phyloP scores from a whole-genome alignment of 2,113 vertebrate species.

The Willisornis vidua region DNA sequence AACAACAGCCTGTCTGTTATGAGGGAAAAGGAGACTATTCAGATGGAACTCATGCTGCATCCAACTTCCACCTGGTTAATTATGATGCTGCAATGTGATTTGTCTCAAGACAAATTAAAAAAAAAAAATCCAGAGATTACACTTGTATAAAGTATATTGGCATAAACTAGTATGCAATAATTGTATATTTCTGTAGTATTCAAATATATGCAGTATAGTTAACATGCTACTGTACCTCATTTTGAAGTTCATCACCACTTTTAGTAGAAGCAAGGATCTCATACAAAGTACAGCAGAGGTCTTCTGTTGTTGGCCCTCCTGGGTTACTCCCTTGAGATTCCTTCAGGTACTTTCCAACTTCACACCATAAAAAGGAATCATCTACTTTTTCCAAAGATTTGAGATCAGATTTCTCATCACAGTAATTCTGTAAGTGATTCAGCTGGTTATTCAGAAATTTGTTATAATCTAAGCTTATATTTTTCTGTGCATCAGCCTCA shows the following conservation, averaged over 20 bases:
- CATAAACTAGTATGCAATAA: neutral
- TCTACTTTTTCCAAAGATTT: conserved; percentile 72
- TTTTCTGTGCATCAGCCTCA: conserved; percentile 60
- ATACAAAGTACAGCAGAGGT: conserved; percentile 93
- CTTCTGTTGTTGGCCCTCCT: conserved; percentile 86
- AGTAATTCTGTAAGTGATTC: conserved; percentile 72
- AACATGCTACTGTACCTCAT: conserved; percentile 83
- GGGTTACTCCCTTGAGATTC: conserved; percentile 78
- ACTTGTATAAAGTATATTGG: neutral
- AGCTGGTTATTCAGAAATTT: conserved; percentile 85
- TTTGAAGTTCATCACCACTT: conserved; percentile 94
- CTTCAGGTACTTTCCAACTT: conserved; percentile 90
- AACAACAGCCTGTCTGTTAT: neutral
- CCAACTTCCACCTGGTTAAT: neutral
- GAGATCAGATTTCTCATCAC: conserved; percentile 27
- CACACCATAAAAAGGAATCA: conserved; percentile 82
- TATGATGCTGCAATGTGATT: neutral
- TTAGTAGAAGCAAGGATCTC: conserved; percentile 92
- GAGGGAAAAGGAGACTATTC: neutral
- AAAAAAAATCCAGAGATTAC: neutral
- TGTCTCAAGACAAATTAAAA: neutral
- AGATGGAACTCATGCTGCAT: neutral
- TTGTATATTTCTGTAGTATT: neutral
- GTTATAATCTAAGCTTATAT: conserved; percentile 84
- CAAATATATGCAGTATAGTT: neutral